Evolutionary conservation across 1,140 invertebrate species (phyloP), one percentile per base, ranked within the genome.

Genomic region (Drosophila repleta): DNA sequence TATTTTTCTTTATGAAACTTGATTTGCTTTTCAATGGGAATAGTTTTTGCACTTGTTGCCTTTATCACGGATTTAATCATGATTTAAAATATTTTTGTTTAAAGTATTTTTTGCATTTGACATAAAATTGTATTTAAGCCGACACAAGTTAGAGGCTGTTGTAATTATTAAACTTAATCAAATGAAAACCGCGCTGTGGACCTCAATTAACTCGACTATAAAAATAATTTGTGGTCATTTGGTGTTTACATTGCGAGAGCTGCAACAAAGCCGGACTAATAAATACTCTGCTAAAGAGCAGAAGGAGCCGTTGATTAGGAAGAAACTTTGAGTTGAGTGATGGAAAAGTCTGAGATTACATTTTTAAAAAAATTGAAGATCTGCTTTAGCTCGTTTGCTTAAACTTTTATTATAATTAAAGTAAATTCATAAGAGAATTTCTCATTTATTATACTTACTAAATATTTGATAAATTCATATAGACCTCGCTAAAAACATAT

Each of bases 81-180:
- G 1, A 29, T 8, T 8, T 29, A 29, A 29, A 29, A 29, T 8
- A 6, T 29, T 29, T 10, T 2, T 15, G 7, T 41, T 41, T n/a
- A 15, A 2, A 15, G 7, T 5, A 6, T 43, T 6, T 56, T 56
- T 29, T 18, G 4, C 10, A n/a, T 39, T 43, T 41, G 24, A 20
- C 15, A 24, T 57, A 43, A 57, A 24, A 11, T 57, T n/a, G 1
- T 26, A 18, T 57, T 57, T 29, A 43, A 45, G 15, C 55, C 29
- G 55, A 26, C 15, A 17, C 4, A 11, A 24, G 6, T 57, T 43
- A 57, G 39, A 26, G 39, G 26, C 39, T 24, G 41, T 56, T 60
- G 74, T 72, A 85, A 87, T 88, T 85, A 88, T 88, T 88, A 79
- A 82, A 79, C 70, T 87, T 87, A 87, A 87, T 87, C 79, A 88